These are phyloP conservation scores for Podarcis cretensis DNA, from an alignment of 2,113 vertebrate species.

Conservation along the genomic window DNA sequence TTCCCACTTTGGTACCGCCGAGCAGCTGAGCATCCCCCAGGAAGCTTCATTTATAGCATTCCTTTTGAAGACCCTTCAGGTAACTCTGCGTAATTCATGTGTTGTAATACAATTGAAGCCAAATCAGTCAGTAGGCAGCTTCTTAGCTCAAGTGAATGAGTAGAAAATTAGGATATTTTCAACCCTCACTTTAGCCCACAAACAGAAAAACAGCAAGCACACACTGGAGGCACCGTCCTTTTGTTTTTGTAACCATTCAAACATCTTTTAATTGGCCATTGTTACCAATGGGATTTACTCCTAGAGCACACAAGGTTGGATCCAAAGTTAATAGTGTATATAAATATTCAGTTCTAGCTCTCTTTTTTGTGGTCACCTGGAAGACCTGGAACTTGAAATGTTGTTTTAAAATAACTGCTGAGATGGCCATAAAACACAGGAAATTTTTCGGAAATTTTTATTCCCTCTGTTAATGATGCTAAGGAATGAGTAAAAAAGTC, in stretches of 20 bases:
- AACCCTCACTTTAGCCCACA: background rate
- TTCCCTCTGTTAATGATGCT: too few species aligned
- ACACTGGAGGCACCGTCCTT: background rate
- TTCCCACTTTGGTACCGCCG: slow-evolving; percentile 96
- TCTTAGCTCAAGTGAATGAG: background rate
- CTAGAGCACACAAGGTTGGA: background rate
- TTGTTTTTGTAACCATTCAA: background rate
- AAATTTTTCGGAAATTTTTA: background rate
- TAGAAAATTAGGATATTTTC: background rate
- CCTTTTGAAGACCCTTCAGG: slow-evolving; percentile 84
- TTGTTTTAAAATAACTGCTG: background rate
- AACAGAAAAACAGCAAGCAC: background rate
- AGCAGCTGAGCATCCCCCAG: slow-evolving; percentile 86
- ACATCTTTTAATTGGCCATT: background rate
- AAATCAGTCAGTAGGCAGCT: background rate
- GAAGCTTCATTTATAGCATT: slow-evolving; percentile 90
- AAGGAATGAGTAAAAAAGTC: background rate
- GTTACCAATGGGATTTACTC: background rate
- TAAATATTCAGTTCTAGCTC: too few species aligned
- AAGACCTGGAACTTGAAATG: background rate
- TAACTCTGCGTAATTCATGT: slow-evolving; percentile 61
- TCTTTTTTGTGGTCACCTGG: background rate
- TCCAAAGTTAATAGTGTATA: background rate
- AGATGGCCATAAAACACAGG: background rate
- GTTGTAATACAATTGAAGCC: background rate